Evolutionary conservation across 2,113 vertebrate species (phyloP).

Genomic region (Lipophrys pholis): DNA sequence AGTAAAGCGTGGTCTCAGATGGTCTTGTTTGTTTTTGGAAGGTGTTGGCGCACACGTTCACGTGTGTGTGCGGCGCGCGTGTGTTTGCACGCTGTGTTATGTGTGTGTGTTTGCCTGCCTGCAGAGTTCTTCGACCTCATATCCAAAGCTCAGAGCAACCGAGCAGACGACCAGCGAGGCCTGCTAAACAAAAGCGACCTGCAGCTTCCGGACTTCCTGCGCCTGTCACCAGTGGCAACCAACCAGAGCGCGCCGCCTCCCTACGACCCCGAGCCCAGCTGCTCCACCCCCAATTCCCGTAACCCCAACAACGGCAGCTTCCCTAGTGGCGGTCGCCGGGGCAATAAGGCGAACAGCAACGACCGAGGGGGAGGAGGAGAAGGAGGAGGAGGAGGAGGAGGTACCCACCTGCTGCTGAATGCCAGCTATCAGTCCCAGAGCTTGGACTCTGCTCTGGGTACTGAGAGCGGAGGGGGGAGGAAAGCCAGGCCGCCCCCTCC

Average conservation of each 20-base stretch:
- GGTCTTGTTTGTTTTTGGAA: background rate
- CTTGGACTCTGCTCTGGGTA: slow-evolving; percentile 79
- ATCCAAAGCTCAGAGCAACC: slow-evolving; percentile 98
- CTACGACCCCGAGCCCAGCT: slow-evolving; percentile 66
- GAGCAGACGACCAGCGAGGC: slow-evolving; percentile 98
- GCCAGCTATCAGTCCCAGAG: slow-evolving; percentile 81
- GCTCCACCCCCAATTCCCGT: slow-evolving; percentile 77
- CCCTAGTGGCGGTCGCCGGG: slow-evolving; percentile 58
- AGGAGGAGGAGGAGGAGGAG: slow-evolving; percentile 41
- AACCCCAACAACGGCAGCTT: slow-evolving; percentile 77
- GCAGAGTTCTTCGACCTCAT: slow-evolving; percentile 99
- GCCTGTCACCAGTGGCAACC: slow-evolving; percentile 78
- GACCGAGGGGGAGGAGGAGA: slow-evolving; percentile 54
- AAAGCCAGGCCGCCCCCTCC: slow-evolving; percentile 71
- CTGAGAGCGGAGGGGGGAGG: slow-evolving; percentile 70
- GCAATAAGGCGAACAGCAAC: slow-evolving; percentile 67
- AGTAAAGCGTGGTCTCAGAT: slow-evolving; percentile 2
- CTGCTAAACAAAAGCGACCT: slow-evolving; percentile 97
- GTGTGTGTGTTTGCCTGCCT: slow-evolving; percentile 14
- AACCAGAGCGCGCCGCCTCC: slow-evolving; percentile 42
- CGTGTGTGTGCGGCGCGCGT: slow-evolving; percentile 5
- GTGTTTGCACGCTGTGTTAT: slow-evolving; percentile 24
- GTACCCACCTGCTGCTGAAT: slow-evolving; percentile 65
- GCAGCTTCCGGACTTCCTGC: slow-evolving; percentile 95
- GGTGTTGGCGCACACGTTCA: slow-evolving; percentile 22